phyloP scores from a whole-genome alignment of 2,888 invertebrate species.

The Clistopyga incitator region DNA sequence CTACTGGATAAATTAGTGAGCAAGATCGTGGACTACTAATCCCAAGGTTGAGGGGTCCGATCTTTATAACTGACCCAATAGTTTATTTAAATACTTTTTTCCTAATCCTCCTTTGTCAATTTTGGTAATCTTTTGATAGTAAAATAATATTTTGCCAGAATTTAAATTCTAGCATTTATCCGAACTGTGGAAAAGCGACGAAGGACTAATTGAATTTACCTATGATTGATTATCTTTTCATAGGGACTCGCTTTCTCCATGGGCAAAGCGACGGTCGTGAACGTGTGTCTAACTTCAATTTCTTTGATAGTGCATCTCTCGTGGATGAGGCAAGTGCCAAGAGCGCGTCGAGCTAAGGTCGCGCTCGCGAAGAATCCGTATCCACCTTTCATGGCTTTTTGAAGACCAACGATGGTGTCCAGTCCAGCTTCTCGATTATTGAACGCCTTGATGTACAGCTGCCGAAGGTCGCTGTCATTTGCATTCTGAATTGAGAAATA shows the following conservation, averaged over 20 bases:
- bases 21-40: neutral
- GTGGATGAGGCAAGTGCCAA: conserved; percentile 82
- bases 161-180: too few species aligned
- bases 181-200: too few species aligned
- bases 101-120: too few species aligned
- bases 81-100: too few species aligned
- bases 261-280: conserved; percentile 87
- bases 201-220: conserved; percentile 74
- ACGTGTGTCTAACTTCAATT: conserved; percentile 86
- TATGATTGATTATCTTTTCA: conserved; percentile 86
- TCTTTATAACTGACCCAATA: too few species aligned
- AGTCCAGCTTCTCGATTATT: conserved; percentile 79
- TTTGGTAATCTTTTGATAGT: too few species aligned
- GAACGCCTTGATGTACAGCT: conserved; percentile 85
- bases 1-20: too few species aligned
- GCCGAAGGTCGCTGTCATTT: conserved; percentile 86
- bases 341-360: conserved; percentile 86
- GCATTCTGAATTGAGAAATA: conserved; percentile 83
- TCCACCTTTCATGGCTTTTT: conserved; percentile 85
- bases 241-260: conserved; percentile 87
- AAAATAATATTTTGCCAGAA: too few species aligned
- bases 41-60: too few species aligned
- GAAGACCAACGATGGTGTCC: conserved; percentile 84
- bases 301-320: conserved; percentile 86
- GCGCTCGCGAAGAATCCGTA: conserved; percentile 89